A percentile compares a stretch with the other conserved stretches of the same genome.
These are phyloP conservation scores for Scyliorhinus canicula DNA, from an alignment of 2,797 vertebrate genomes.

Conservation along the genomic window DNA sequence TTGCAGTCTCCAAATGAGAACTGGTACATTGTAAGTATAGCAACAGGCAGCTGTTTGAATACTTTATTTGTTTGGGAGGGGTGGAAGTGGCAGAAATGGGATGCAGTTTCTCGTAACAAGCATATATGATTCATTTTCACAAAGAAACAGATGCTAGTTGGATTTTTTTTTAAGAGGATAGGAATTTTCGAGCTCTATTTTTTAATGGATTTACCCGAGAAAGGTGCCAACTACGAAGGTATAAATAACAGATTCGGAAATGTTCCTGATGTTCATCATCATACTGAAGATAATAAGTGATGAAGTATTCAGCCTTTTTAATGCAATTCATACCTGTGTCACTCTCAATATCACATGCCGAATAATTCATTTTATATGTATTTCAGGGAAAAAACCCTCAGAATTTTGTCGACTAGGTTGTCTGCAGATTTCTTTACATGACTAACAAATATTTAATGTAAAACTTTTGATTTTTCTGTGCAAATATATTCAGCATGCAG, in stretches of 20 bases:
- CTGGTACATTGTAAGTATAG: background rate
- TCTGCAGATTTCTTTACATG: background rate
- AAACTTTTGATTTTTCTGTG: background rate
- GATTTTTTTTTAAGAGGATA: background rate
- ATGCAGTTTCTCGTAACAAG: background rate
- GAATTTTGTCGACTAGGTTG: background rate
- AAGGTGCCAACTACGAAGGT: background rate
- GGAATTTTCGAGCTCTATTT: background rate
- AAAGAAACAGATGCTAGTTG: background rate
- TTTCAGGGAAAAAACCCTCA: background rate
- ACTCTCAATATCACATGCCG: background rate
- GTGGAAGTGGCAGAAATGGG: background rate
- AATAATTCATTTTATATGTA: background rate
- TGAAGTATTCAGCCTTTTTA: background rate
- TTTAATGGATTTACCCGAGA: background rate
- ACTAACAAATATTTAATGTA: background rate
- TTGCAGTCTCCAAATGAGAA: background rate
- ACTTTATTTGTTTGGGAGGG: background rate
- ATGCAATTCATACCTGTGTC: background rate
- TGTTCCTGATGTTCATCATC: conserved; percentile 15
- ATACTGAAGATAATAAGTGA: background rate
- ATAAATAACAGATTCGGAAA: background rate
- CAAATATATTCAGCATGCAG: background rate
- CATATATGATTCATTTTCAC: background rate
- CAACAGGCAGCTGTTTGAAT: background rate